These are phyloP conservation scores for Eulemur albifrons DNA, from an alignment of 2,797 vertebrate genomes.

Conservation along the genomic window DNA sequence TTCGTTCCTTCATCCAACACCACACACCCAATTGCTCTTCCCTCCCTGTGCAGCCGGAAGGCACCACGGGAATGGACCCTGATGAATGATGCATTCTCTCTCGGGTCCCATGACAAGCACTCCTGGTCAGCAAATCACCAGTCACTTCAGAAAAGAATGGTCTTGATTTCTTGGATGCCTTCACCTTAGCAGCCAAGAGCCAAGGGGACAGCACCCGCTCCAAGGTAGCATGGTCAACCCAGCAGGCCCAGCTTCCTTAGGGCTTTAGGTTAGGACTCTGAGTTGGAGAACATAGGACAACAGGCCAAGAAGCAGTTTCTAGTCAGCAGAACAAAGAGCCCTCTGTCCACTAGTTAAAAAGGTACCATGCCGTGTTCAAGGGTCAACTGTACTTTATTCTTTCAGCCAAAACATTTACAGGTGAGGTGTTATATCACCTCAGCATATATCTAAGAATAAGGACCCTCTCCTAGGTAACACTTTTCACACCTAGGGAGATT, in stretches of 20 bases:
- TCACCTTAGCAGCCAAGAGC: neutral
- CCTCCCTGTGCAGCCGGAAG: neutral
- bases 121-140: neutral
- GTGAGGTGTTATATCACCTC: neutral
- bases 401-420: neutral
- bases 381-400: neutral
- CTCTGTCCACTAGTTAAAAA: neutral
- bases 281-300: neutral
- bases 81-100: neutral
- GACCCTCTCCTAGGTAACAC: neutral
- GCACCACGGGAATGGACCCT: neutral
- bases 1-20: neutral
- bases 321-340: neutral
- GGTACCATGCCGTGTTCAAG: neutral
- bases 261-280: neutral
- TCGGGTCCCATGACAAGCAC: neutral
- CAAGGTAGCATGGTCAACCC: neutral
- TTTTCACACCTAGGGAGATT: neutral
- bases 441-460: neutral
- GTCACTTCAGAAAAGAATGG: neutral
- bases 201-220: neutral
- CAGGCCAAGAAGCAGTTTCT: neutral
- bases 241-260: neutral
- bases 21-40: neutral
- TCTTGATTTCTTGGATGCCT: neutral